Base-by-base conservation (phyloP, 1,140 invertebrate genomes). In the Radopholus similis region DNA sequence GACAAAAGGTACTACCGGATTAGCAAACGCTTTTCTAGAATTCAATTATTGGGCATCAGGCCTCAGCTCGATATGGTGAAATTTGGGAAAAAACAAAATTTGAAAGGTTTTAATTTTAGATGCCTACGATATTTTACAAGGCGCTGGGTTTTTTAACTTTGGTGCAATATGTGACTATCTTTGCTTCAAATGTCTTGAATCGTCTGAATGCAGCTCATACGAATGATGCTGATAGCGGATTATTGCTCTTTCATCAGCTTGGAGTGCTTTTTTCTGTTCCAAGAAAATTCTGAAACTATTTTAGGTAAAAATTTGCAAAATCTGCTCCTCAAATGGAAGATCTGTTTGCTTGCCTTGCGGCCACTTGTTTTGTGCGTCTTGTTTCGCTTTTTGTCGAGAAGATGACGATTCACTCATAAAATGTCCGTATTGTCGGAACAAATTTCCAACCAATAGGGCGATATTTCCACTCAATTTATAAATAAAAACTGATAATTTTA, bases 261-360 rank as follows among this genome's bases (percentile, higher is more conserved):
- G 18, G 18, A 11, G 11, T 42, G 11, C 18, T 42, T 18, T 47
- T 47, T 47, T 9, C 37, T 32, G 11, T 18, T 9, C 21, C 35
- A 13, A 60, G 21, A 60, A 8, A 13, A 42, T 42, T n/a, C n/a
- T 42, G n/a, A 42, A 42, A 38, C n/a, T 38, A 26, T 56, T 56
- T 56, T 15, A 15, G 15, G 2, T 26, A n/a, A 47, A 18, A 28
- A 35, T 38, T 44, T 15, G 8, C 60, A 64, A 53, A 51, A 47
- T 64, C n/a, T 64, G 60, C 44, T 51, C 53, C 15, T 26, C 23
- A 51, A 40, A 28, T 47, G 32, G 53, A 23, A 32, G 26, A 34
- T 74, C 77, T 26, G 73, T 78, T 0, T 59, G 71, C 23, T 66
- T 68, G 15, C 78, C 78, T 30, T 78, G 77, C 69, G 77, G 77